A percentile compares a stretch with the other conserved stretches of the same genome.
Conservation (phyloP, 1,140 invertebrate species). For the Uloborus diversus region DNA sequence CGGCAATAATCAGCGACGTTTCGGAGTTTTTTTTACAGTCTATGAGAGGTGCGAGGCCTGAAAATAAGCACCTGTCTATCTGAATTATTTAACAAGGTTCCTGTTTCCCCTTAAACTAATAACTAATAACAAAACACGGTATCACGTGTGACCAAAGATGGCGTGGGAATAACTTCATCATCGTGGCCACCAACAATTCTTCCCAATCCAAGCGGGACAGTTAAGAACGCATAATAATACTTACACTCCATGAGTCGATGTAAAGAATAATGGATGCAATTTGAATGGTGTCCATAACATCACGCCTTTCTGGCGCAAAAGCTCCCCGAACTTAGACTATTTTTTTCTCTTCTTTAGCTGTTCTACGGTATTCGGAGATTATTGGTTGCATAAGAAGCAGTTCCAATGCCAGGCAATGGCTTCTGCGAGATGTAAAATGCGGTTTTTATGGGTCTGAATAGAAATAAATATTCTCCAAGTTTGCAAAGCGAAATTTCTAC, state of each 20-base stretch:
- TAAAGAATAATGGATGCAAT: slow-evolving; percentile 44
- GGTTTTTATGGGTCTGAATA: slow-evolving; percentile 48
- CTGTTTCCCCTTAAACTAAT: no score
- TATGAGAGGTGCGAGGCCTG: no score
- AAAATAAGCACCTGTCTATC: no score
- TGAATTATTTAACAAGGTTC: no score
- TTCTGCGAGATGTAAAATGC: not conserved
- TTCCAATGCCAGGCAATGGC: not conserved
- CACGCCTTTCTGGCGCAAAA: not conserved
- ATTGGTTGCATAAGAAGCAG: slow-evolving; percentile 23
- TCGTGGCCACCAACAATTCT: no score
- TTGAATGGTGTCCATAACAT: slow-evolving; percentile 45
- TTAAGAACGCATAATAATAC: slow-evolving; percentile 51
- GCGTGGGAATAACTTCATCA: no score
- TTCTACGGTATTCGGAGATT: slow-evolving; percentile 30
- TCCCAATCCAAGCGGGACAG: slow-evolving; percentile 17
- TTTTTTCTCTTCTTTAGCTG: not conserved
- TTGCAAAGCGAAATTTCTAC: not conserved
- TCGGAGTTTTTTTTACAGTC: no score
- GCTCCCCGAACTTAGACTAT: not conserved
- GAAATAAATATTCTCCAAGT: slow-evolving; percentile 24
- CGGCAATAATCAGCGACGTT: no score
- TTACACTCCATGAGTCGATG: slow-evolving; percentile 44
- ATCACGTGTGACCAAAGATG: not conserved
- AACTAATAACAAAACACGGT: no score